Evolutionary conservation across 2,797 vertebrate genomes (phyloP).

Genomic region (Sebastes miniatus): DNA sequence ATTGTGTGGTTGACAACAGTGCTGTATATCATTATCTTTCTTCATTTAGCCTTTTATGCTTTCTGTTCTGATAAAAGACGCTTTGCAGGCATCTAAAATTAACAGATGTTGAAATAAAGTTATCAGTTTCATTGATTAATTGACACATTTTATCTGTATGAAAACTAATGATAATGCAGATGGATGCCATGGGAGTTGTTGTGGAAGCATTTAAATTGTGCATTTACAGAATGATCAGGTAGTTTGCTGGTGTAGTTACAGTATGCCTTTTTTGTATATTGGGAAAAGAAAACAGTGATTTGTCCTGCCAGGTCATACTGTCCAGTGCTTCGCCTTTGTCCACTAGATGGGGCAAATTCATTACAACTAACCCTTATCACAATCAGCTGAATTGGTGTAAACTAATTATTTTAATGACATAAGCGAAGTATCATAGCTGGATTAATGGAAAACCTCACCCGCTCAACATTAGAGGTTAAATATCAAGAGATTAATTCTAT

Average conservation of each 20-base stretch:
- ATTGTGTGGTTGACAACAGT: not conserved
- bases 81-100: not conserved
- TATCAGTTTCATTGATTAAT: not conserved
- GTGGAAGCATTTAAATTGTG: not conserved
- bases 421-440: not conserved
- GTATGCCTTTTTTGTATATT: not conserved
- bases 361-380: not conserved
- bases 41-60: not conserved
- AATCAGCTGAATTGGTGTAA: not conserved
- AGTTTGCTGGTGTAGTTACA: not conserved
- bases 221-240: not conserved
- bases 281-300: not conserved
- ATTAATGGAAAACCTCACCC: not conserved
- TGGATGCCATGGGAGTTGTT: not conserved
- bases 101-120: slow-evolving; percentile 4
- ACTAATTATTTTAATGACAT: not conserved
- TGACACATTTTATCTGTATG: not conserved
- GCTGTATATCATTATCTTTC: not conserved
- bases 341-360: slow-evolving; percentile 6
- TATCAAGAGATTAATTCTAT: slow-evolving; percentile 1
- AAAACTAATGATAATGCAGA: not conserved
- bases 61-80: not conserved
- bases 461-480: not conserved
- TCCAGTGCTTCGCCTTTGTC: not conserved
- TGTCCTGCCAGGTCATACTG: not conserved